Evolutionary conservation across 2,113 vertebrate species (phyloP).

Genomic region (Hylia prasina): DNA sequence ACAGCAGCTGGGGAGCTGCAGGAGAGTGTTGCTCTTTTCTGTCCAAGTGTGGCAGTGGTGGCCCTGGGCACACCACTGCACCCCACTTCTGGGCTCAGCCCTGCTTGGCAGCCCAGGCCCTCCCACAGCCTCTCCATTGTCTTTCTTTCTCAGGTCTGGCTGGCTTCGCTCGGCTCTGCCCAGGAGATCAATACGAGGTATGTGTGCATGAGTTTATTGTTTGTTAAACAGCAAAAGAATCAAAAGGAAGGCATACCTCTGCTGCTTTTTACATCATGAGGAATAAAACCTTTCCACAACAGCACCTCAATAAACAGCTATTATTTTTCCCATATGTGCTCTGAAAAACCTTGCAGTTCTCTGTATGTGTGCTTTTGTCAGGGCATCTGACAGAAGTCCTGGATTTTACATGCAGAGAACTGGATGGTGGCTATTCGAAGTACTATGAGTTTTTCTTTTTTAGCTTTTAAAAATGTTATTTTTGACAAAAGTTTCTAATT

Average conservation of each 20-base stretch:
- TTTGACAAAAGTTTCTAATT: not conserved
- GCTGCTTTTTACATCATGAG: not conserved
- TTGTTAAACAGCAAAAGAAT: not conserved
- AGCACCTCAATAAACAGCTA: not conserved
- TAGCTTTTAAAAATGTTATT: not conserved
- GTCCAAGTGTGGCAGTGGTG: not conserved
- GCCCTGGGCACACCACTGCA: not conserved
- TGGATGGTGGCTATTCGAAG: not conserved
- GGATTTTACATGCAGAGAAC: not conserved
- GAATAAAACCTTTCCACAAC: not conserved
- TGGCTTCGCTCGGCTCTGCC: slow-evolving; percentile 94
- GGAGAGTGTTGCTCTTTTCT: not conserved
- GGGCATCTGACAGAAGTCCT: not conserved
- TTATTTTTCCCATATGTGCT: not conserved
- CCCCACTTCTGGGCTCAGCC: not conserved
- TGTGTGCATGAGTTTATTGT: not conserved
- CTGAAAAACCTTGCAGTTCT: not conserved
- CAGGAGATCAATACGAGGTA: slow-evolving; percentile 95
- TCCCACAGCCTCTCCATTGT: not conserved
- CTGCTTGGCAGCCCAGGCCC: fast-evolving
- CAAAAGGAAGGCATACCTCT: not conserved
- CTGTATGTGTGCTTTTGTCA: not conserved
- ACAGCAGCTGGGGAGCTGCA: not conserved
- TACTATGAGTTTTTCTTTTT: not conserved
- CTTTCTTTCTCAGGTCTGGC: slow-evolving; percentile 83